phyloP scores from a whole-genome alignment of 2,113 vertebrate genomes.

The Gymnogyps californianus region DNA sequence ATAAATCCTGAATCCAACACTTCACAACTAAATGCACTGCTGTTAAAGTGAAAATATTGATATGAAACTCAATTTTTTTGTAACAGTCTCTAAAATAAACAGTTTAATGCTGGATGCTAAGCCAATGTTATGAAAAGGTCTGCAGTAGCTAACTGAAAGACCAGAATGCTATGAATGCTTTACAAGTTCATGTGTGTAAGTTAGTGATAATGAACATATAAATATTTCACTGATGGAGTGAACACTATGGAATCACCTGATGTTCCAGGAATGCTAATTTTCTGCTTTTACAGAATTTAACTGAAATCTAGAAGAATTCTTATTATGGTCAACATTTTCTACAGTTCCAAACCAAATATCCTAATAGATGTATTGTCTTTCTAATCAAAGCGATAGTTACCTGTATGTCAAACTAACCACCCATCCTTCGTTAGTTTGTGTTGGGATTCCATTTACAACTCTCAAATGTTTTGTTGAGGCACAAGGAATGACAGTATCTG shows the following conservation, averaged over 20 bases:
- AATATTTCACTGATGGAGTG: not conserved
- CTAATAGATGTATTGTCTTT: not conserved
- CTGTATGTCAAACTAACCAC: constrained; percentile 97
- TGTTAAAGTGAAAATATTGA: not conserved
- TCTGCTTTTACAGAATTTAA: not conserved
- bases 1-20: not conserved
- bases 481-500: constrained; percentile 77
- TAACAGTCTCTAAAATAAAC: not conserved
- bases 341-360: not conserved
- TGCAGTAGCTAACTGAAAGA: not conserved
- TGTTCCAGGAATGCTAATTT: not conserved
- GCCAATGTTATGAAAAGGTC: not conserved
- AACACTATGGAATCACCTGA: not conserved
- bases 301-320: not conserved
- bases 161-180: not conserved
- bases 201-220: not conserved
- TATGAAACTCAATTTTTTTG: not conserved
- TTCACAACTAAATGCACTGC: not conserved
- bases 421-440: constrained; percentile 89
- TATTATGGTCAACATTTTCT: not conserved
- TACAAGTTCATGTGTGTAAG: not conserved
- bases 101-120: not conserved
- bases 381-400: constrained; percentile 71
- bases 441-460: constrained; percentile 90
- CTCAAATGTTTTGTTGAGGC: constrained; percentile 80